Conservation (phyloP, 2,888 invertebrate genomes). For the Leptinotarsa rubiginosa region DNA sequence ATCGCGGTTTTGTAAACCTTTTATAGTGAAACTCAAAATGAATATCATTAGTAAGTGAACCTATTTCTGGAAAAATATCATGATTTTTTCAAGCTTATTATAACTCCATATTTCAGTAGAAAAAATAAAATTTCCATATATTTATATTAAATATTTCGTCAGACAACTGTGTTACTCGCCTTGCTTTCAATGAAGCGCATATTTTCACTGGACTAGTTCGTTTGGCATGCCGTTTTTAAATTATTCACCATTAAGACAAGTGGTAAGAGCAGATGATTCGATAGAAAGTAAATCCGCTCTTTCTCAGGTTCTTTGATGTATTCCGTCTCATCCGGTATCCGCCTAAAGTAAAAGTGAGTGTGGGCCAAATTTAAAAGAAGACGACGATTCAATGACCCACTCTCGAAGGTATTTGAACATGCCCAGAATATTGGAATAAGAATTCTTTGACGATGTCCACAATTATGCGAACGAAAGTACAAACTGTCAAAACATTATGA, state of each 20-base stretch:
- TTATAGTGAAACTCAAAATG: too few relatives aligned
- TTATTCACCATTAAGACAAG: background rate
- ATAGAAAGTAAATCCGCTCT: slow-evolving; percentile 22
- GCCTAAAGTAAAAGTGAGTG: slow-evolving; percentile 38
- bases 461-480: background rate
- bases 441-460: background rate
- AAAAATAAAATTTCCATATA: too few relatives aligned
- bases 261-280: slow-evolving; percentile 4
- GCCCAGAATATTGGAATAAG: slow-evolving; percentile 1
- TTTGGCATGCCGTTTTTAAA: background rate
- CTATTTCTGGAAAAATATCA: too few relatives aligned
- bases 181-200: background rate
- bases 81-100: too few relatives aligned
- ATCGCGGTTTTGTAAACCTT: too few relatives aligned
- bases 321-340: slow-evolving; percentile 26
- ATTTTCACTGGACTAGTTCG: background rate
- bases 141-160: too few relatives aligned
- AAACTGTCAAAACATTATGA: too few relatives aligned
- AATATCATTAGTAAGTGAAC: too few relatives aligned
- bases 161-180: too few relatives aligned
- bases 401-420: slow-evolving; percentile 4
- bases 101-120: too few relatives aligned
- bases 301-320: slow-evolving; percentile 5
- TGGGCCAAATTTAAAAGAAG: slow-evolving; percentile 25
- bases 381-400: slow-evolving; percentile 13